These are phyloP conservation scores for Onychorhynchus coronatus DNA, from an alignment of 2,113 vertebrate genomes.

Conservation along the genomic window DNA sequence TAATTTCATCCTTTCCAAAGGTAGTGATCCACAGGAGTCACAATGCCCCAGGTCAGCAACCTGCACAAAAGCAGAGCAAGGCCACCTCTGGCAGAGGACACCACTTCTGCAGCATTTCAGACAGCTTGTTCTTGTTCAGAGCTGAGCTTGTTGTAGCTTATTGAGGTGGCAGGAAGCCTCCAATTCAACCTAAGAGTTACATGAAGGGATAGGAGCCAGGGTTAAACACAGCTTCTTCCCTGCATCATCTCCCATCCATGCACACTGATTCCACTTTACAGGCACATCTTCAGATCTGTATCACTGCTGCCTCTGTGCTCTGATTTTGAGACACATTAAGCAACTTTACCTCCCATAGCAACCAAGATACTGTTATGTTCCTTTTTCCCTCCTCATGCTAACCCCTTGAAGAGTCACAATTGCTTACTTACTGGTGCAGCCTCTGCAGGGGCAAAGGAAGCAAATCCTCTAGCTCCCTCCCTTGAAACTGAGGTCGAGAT, in stretches of 20 bases:
- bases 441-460: conserved; percentile 85
- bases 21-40: not conserved
- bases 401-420: not conserved
- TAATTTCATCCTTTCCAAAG: not conserved
- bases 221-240: not conserved
- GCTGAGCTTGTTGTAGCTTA: not conserved
- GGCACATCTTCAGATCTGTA: not conserved
- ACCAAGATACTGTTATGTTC: not conserved
- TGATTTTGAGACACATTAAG: not conserved
- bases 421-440: conserved; percentile 82
- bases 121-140: not conserved
- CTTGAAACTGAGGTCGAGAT: conserved; percentile 82
- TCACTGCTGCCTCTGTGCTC: not conserved
- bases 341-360: not conserved
- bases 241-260: not conserved
- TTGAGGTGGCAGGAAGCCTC: not conserved
- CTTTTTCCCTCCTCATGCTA: not conserved
- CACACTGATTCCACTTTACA: not conserved
- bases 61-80: not conserved
- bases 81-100: not conserved
- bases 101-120: not conserved
- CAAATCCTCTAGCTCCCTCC: conserved; percentile 80
- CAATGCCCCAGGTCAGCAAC: not conserved
- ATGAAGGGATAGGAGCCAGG: not conserved
- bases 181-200: not conserved